Conservation (phyloP, 2,888 invertebrate species). For the Sussaba pulchella region DNA sequence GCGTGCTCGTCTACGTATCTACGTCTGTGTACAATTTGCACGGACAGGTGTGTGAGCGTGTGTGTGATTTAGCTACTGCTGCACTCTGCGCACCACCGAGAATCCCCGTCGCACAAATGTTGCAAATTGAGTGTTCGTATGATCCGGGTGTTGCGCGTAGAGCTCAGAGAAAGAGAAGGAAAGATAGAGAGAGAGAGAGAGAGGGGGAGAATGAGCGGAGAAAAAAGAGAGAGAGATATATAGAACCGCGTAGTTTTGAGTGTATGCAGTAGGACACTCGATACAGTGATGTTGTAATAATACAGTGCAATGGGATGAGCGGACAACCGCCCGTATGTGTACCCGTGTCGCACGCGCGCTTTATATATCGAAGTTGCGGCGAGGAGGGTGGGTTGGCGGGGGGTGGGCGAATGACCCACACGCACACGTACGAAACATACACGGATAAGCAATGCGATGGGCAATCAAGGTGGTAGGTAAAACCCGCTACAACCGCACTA, state of each 20-base stretch:
- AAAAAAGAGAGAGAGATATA: background rate
- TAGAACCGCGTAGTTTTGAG: background rate
- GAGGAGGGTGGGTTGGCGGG: background rate
- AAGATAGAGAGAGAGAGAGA: background rate
- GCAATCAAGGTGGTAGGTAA: background rate
- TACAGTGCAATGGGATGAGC: slow-evolving; percentile 21
- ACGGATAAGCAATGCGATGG: too few species aligned
- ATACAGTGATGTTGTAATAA: slow-evolving; percentile 10
- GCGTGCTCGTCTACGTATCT: background rate
- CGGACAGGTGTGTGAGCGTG: slow-evolving; percentile 13
- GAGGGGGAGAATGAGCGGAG: background rate
- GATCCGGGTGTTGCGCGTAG: slow-evolving; percentile 9
- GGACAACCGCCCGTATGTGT: slow-evolving; percentile 8
- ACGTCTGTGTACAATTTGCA: background rate
- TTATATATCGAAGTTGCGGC: slow-evolving; percentile 19
- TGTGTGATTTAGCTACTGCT: slow-evolving; percentile 46
- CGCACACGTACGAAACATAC: background rate
- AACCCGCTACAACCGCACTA: background rate
- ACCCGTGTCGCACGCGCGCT: slow-evolving; percentile 26
- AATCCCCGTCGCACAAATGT: background rate
- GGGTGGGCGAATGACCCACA: slow-evolving; percentile 16
- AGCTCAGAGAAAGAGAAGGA: background rate
- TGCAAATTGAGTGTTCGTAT: slow-evolving; percentile 33
- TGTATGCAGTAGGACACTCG: slow-evolving; percentile 13
- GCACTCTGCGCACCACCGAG: slow-evolving; percentile 51